Evolutionary conservation across 2,113 vertebrate species (phyloP).

Genomic region (Corythoichthys haematopterus): DNA sequence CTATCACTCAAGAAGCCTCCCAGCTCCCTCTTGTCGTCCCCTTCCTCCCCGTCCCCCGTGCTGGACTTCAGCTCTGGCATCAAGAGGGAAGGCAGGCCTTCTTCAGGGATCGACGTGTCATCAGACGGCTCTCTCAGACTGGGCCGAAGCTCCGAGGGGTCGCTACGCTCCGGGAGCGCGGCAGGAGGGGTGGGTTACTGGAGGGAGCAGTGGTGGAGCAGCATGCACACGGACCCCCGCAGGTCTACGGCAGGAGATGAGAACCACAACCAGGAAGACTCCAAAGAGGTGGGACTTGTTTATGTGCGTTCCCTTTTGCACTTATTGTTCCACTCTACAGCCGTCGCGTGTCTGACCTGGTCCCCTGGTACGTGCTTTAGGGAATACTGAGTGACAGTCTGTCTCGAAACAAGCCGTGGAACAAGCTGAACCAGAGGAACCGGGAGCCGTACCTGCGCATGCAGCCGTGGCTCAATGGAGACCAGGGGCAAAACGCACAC

Average conservation of each 20-base stretch:
- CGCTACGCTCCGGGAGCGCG: slow-evolving; percentile 63
- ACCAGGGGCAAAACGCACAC: slow-evolving; percentile 76
- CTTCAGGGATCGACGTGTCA: slow-evolving; percentile 71
- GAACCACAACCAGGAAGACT: slow-evolving; percentile 80
- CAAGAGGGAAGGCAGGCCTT: slow-evolving; percentile 80
- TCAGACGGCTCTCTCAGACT: slow-evolving; percentile 71
- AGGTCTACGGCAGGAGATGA: slow-evolving; percentile 68
- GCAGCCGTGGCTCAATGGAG: slow-evolving; percentile 96
- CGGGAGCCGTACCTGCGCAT: slow-evolving; percentile 93
- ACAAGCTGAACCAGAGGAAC: slow-evolving; percentile 92
- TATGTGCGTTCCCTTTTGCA: background rate
- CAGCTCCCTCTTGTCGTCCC: slow-evolving; percentile 72
- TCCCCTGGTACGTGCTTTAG: slow-evolving; percentile 36
- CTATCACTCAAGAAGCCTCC: slow-evolving; percentile 86
- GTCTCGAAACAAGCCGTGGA: slow-evolving; percentile 92
- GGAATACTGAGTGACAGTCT: slow-evolving; percentile 84
- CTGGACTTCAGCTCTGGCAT: slow-evolving; percentile 76
- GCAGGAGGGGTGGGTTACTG: slow-evolving; percentile 71
- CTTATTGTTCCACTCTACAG: slow-evolving; percentile 5
- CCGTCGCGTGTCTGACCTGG: slow-evolving; percentile 22
- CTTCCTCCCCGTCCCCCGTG: slow-evolving; percentile 71
- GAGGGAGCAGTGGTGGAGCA: slow-evolving; percentile 94
- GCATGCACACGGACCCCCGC: slow-evolving; percentile 80
- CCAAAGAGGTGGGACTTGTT: slow-evolving; percentile 66
- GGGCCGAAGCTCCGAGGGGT: slow-evolving; percentile 74